Percentiles rank a stretch among this genome's conserved stretches.
Evolutionary conservation across 2,888 invertebrate species (phyloP).

Genomic region (Lissonota sp.): DNA sequence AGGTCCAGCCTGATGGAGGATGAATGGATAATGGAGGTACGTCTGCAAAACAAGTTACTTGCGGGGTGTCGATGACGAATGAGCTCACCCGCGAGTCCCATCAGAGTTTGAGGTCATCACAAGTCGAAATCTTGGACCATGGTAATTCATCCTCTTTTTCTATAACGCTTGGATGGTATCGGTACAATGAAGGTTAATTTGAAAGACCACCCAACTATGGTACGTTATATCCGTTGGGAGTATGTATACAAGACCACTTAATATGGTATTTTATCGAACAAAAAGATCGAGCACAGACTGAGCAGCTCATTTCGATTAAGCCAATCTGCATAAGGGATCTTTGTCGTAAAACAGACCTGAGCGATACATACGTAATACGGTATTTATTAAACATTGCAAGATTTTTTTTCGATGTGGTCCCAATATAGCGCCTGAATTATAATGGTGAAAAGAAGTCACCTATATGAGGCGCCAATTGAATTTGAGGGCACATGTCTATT

Average conservation of each 20-base stretch:
- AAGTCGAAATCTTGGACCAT: slow-evolving; percentile 15
- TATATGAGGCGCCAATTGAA: too few relatives aligned
- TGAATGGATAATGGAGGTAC: neutral
- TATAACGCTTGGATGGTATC: slow-evolving; percentile 4
- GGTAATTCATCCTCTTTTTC: slow-evolving; percentile 16
- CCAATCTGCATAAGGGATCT: slow-evolving; percentile 3
- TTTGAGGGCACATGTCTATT: too few relatives aligned
- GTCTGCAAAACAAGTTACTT: slow-evolving; percentile 8
- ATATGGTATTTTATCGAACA: slow-evolving; percentile 4
- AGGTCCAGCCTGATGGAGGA: neutral
- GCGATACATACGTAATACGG: neutral
- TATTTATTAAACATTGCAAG: too few relatives aligned
- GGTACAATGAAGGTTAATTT: slow-evolving; percentile 1
- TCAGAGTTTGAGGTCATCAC: slow-evolving; percentile 27
- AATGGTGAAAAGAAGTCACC: too few relatives aligned
- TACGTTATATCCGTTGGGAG: neutral
- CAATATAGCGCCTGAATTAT: too few relatives aligned
- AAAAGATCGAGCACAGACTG: neutral
- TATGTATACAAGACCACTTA: neutral
- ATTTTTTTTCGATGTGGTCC: too few relatives aligned
- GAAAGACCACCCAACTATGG: slow-evolving; percentile 8
- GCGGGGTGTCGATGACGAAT: slow-evolving; percentile 16
- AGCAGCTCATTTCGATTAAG: neutral
- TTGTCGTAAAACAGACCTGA: neutral
- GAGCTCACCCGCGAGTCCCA: neutral